Base-by-base conservation (phyloP, 2,797 vertebrate genomes). In the Artibeus jamaicensis region DNA sequence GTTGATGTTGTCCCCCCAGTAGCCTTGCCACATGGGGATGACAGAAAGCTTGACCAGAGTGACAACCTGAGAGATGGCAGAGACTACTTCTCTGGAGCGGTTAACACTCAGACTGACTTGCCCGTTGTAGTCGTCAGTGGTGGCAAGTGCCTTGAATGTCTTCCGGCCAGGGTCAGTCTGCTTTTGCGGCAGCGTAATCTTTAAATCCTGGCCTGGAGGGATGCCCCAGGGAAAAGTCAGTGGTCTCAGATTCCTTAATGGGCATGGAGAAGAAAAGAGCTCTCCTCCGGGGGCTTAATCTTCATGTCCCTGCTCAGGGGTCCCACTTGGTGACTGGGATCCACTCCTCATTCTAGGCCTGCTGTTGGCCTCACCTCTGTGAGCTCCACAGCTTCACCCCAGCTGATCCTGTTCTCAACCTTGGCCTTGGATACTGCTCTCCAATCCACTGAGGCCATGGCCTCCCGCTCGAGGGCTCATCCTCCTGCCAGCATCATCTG, bases 401-500 rank as follows among this genome's bases (percentile, higher is more conserved):
- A n/a, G 29, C 67, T 68, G 18, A 12, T 5, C 46, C 29, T 11
- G 1, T 48, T 34, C 46, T 77, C 74, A 34, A 21, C 44, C 73
- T n/a, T 29, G 3, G 32, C 46, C 74, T n/a, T 50, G 46, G 32
- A 22, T 34, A 21, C 29, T 0, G 10, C 74, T 7, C 10, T 32
- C 74, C 50, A 34, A n/a, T 34, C 32, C 32, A 50, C 19, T 11
- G 0, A 34, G 19, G 32, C 32, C 0, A 9, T 5, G 21, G 32
- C 74, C 46, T n/a, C 71, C 32, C 32, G 22, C 21, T 48, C 19
- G 10, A 1, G 19, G 46, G 32, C 46, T 32, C 46, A 7, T 18
- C 46, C 46, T 2, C 32, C 3, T n/a, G 19, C 74, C 10, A n/a
- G 5, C 10, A 3, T 50, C 19, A 7, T 34, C 46, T 0, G 10